These are phyloP conservation scores for Chironomus tepperi DNA, from an alignment of 1,140 invertebrate species.

Conservation along the genomic window DNA sequence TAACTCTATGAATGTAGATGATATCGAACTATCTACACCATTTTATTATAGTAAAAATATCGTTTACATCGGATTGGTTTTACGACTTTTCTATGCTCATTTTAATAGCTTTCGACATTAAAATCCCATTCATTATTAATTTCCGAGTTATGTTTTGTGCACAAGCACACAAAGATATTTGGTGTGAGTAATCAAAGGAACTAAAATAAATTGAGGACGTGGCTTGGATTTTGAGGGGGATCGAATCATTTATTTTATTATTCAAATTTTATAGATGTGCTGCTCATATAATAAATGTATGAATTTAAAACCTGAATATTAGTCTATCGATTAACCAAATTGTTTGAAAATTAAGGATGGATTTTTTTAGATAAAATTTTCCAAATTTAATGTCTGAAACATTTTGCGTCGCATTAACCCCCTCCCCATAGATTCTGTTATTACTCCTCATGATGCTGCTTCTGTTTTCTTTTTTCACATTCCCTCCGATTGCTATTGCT, in stretches of 20 bases:
- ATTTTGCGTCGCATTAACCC: too few species aligned
- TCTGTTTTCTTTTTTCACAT: too few species aligned
- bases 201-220: background rate
- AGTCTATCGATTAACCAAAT: conserved; percentile 19
- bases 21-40: background rate
- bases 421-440: too few species aligned
- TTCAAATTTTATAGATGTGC: background rate
- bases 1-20: background rate
- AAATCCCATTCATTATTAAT: conserved; percentile 20
- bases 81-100: conserved; percentile 20
- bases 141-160: background rate
- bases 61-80: conserved; percentile 19
- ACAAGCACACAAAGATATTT: background rate
- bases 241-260: background rate
- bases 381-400: background rate
- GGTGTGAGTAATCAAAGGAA: background rate
- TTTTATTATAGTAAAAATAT: conserved; percentile 18
- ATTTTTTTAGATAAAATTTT: background rate
- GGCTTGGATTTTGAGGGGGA: background rate
- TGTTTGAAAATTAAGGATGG: conserved; percentile 14
- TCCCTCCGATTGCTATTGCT: background rate
- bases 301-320: conserved; percentile 14
- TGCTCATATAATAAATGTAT: background rate
- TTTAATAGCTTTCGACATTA: conserved; percentile 19
- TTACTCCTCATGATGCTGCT: too few species aligned